Percentiles rank a stretch among this genome's conserved stretches.
Evolutionary conservation across 2,888 invertebrate species (phyloP).

Genomic region (Athetis lepigone): DNA sequence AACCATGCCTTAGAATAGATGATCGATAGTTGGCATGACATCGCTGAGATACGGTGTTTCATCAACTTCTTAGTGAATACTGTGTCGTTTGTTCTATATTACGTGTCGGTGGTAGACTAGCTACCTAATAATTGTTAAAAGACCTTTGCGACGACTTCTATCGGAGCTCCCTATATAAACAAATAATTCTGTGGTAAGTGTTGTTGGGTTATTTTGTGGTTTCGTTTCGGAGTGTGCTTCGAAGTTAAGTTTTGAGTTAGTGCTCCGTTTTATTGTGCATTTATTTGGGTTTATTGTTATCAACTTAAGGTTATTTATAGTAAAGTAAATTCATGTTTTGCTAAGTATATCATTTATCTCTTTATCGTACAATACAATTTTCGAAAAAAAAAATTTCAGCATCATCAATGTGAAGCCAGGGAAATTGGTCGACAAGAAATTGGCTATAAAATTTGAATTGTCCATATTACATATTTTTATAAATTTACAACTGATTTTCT

Average conservation of each 20-base stretch:
- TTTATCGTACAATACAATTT: not conserved
- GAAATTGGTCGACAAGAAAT: not conserved
- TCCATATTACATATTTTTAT: too few relatives aligned
- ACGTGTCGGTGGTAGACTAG: slow-evolving; percentile 69
- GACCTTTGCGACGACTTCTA: slow-evolving; percentile 83
- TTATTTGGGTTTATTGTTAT: slow-evolving; percentile 28
- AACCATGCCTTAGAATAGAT: slow-evolving; percentile 84
- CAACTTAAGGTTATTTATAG: not conserved
- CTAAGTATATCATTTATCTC: not conserved
- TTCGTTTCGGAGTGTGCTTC: slow-evolving; percentile 28
- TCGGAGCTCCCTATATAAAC: slow-evolving; percentile 77
- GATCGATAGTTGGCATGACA: slow-evolving; percentile 85
- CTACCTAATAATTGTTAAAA: slow-evolving; percentile 73
- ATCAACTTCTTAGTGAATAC: slow-evolving; percentile 56
- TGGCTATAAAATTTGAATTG: too few relatives aligned
- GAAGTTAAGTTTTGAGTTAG: slow-evolving; percentile 20
- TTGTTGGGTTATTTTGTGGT: slow-evolving; percentile 33
- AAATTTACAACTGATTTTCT: too few relatives aligned
- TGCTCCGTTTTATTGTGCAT: slow-evolving; percentile 30
- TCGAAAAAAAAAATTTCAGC: not conserved
- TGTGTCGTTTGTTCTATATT: slow-evolving; percentile 56
- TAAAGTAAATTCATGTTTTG: too few relatives aligned
- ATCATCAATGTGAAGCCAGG: not conserved
- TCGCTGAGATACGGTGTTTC: slow-evolving; percentile 71
- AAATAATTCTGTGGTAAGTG: slow-evolving; percentile 62